Conservation (phyloP, 2,888 invertebrate species). For the Limnephilus rhombicus region DNA sequence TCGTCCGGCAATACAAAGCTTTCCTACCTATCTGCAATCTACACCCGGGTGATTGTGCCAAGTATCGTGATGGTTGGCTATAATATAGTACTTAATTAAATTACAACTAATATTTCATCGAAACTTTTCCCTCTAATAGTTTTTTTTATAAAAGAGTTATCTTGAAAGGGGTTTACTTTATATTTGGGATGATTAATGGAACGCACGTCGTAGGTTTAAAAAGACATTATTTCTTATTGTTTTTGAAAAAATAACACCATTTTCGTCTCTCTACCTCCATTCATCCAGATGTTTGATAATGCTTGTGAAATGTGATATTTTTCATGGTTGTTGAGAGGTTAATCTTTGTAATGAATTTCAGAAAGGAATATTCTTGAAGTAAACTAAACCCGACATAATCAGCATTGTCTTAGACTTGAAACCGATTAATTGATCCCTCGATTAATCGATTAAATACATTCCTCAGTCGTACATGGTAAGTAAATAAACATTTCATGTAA, state of each 20-base stretch:
- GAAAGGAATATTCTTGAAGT: not conserved
- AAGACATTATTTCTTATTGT: not conserved
- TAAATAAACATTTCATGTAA: not conserved
- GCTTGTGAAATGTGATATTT: not conserved
- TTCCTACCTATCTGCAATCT: not conserved
- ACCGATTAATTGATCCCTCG: no score
- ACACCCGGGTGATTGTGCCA: not conserved
- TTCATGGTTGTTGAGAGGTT: not conserved
- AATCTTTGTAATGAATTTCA: not conserved
- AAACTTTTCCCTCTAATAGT: not conserved
- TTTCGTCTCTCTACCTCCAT: not conserved
- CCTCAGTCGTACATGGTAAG: not conserved
- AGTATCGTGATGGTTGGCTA: not conserved
- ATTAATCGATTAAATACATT: not conserved
- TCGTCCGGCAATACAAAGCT: not conserved
- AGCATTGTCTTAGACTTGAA: not conserved
- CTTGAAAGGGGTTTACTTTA: not conserved
- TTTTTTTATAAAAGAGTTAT: not conserved
- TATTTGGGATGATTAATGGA: not conserved
- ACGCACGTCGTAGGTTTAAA: not conserved
- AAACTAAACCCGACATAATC: not conserved
- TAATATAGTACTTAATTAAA: not conserved
- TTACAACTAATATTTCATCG: not conserved
- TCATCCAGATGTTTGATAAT: not conserved
- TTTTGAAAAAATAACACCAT: not conserved